Conservation (phyloP, 1,140 invertebrate genomes). For the Anthonomus grandis region DNA sequence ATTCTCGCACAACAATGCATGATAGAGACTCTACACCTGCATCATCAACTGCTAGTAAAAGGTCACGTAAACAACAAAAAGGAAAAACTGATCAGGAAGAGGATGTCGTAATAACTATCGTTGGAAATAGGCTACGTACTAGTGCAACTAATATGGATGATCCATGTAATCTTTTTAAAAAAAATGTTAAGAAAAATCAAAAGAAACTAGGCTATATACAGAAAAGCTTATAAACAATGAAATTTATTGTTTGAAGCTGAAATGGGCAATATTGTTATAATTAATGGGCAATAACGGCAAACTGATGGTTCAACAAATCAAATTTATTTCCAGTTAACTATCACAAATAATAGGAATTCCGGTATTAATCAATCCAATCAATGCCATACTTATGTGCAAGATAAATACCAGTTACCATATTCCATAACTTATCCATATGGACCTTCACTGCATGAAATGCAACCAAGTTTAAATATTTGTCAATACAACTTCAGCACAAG, state of each 20-base stretch:
- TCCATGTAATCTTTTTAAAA: slow-evolving; percentile 14
- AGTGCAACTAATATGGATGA: slow-evolving; percentile 7
- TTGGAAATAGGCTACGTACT: slow-evolving; percentile 7
- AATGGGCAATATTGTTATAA: no score
- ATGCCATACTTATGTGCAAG: not conserved
- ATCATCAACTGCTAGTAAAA: slow-evolving; percentile 1
- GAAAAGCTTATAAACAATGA: not conserved
- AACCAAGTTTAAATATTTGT: slow-evolving; percentile 24
- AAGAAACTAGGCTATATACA: not conserved
- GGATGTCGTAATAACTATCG: slow-evolving; percentile 16
- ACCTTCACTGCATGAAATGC: slow-evolving; percentile 11
- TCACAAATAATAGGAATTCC: not conserved
- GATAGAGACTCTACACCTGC: no score
- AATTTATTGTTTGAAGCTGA: no score
- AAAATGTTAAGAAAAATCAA: slow-evolving; percentile 12
- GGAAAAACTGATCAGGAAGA: slow-evolving; percentile 19
- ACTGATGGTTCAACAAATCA: not conserved
- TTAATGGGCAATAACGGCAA: no score
- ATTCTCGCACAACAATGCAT: slow-evolving; percentile 2
- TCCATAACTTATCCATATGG: slow-evolving; percentile 15
- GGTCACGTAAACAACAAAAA: slow-evolving; percentile 2
- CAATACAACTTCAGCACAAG: not conserved
- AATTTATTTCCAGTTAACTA: not conserved
- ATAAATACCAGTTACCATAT: slow-evolving; percentile 1
- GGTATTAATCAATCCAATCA: not conserved